phyloP scores from a whole-genome alignment of 53 echinoderm and acorn worm species.

The Paracentrotus lividus region DNA sequence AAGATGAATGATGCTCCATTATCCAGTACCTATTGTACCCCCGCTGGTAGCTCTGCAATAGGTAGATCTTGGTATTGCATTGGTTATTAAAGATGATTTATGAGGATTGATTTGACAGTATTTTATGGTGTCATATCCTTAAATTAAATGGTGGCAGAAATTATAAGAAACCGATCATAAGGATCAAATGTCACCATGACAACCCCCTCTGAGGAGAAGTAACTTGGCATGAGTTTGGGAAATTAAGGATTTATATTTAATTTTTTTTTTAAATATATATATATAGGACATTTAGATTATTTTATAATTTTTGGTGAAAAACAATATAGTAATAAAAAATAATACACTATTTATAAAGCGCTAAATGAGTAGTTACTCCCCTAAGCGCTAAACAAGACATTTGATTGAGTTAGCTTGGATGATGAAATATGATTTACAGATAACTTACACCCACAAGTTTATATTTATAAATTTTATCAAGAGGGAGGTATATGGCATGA shows the following conservation, averaged over 20 bases:
- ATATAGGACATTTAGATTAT: neutral
- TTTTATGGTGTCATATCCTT: too few relatives aligned
- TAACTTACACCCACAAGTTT: neutral
- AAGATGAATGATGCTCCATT: too few relatives aligned
- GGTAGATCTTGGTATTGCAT: too few relatives aligned
- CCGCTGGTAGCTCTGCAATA: too few relatives aligned
- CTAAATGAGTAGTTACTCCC: neutral
- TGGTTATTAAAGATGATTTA: too few relatives aligned
- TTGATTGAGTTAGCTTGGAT: neutral
- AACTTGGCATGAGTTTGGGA: neutral
- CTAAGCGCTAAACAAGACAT: neutral
- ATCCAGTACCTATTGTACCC: too few relatives aligned
- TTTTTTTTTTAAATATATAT: neutral
- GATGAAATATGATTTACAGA: neutral
- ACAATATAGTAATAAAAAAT: too few relatives aligned
- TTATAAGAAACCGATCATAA: too few relatives aligned
- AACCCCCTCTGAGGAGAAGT: too few relatives aligned
- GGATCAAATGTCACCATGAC: too few relatives aligned
- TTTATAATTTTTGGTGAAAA: neutral
- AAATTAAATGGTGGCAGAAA: too few relatives aligned
- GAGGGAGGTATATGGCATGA: neutral
- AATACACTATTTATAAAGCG: neutral
- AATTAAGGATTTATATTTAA: neutral
- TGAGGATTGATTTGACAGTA: too few relatives aligned
- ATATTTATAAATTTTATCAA: neutral